Conservation (phyloP, 2,113 vertebrate species). For the Atherinomorus stipes region DNA sequence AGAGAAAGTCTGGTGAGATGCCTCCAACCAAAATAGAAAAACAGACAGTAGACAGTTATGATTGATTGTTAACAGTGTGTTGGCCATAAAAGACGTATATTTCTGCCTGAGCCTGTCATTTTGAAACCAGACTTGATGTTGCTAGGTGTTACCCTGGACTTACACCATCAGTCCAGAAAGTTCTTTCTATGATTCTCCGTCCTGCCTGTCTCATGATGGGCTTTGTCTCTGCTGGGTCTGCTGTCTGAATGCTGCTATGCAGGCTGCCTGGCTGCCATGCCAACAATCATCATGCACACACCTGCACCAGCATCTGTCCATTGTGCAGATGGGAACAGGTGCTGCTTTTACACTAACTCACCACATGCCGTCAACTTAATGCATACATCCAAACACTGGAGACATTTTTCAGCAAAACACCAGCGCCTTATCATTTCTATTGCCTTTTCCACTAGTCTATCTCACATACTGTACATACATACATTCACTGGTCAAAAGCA, state of each 20-base stretch:
- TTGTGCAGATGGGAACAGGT: conserved; percentile 76
- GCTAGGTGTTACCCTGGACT: conserved; percentile 51
- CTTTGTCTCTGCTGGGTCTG: conserved; percentile 54
- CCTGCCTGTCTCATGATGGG: conserved; percentile 54
- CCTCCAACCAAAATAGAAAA: conserved; percentile 65
- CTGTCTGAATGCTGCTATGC: conserved; percentile 61
- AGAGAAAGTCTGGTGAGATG: conserved; percentile 76
- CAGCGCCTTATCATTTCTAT: neutral
- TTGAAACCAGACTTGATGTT: conserved; percentile 49
- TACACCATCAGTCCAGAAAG: conserved; percentile 71
- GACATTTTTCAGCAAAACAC: conserved; percentile 35
- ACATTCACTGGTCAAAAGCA: conserved; percentile 3
- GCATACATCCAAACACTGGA: conserved; percentile 38
- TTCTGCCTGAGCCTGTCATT: conserved; percentile 40
- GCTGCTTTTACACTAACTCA: conserved; percentile 67
- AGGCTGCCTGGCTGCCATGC: conserved; percentile 62
- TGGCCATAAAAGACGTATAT: conserved; percentile 45
- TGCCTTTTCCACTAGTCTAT: neutral
- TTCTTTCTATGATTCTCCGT: conserved; percentile 67
- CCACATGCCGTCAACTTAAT: conserved; percentile 48
- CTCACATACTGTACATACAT: conserved; percentile 1
- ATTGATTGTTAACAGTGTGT: conserved; percentile 50
- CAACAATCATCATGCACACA: conserved; percentile 75
- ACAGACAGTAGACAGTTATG: conserved; percentile 68
- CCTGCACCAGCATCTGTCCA: conserved; percentile 82